Evolutionary conservation across 1,140 invertebrate species (phyloP).

Genomic region (Diorhabda sublineata): DNA sequence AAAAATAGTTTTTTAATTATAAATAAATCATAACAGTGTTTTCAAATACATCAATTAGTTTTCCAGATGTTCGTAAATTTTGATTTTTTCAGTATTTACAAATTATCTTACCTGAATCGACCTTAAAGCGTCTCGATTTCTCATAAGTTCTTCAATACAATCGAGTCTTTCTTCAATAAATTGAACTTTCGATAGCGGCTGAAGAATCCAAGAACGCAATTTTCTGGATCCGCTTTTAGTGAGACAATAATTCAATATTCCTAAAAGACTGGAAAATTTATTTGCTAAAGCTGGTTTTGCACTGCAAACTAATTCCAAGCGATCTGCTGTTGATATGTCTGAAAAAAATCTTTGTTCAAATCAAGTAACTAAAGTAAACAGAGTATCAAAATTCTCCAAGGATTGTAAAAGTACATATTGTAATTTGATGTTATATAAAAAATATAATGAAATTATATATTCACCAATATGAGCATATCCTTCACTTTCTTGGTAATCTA

Average conservation of each 20-base stretch:
- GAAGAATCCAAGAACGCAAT: constrained; percentile 76
- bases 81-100: too few relatives aligned
- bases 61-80: too few relatives aligned
- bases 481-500: constrained; percentile 77
- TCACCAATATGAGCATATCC: constrained; percentile 82
- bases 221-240: constrained; percentile 73
- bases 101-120: constrained; percentile 25
- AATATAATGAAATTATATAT: not conserved
- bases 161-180: constrained; percentile 66
- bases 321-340: constrained; percentile 66
- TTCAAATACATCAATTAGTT: too few relatives aligned
- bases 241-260: constrained; percentile 72
- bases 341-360: constrained; percentile 23
- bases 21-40: not conserved
- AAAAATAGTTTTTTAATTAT: constrained; percentile 18
- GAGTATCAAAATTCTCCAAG: too few relatives aligned
- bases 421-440: too few relatives aligned
- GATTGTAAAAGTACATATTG: too few relatives aligned
- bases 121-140: constrained; percentile 59
- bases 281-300: constrained; percentile 48
- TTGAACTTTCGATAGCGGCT: constrained; percentile 65
- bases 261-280: constrained; percentile 60
- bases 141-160: constrained; percentile 70
- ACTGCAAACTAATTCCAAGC: constrained; percentile 68
- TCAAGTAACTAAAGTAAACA: too few relatives aligned